These are phyloP conservation scores for Protonemura montana DNA, from an alignment of 2,888 invertebrate genomes.

Conservation along the genomic window DNA sequence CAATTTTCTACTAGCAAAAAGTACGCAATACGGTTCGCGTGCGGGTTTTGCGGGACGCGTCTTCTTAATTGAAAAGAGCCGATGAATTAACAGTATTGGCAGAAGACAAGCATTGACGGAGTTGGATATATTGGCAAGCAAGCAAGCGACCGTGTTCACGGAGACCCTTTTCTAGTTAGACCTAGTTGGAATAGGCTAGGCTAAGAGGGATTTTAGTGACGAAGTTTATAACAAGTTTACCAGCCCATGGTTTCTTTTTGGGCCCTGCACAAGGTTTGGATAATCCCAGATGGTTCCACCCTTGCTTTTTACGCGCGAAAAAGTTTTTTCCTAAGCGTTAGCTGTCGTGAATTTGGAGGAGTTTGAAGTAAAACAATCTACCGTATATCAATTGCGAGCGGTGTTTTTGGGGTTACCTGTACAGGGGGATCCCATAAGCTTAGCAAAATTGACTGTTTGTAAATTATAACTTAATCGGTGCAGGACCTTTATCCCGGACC, in stretches of 20 bases:
- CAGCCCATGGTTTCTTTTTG: not conserved
- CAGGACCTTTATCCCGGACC: too few relatives aligned
- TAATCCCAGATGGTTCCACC: constrained; percentile 38
- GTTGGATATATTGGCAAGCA: not conserved
- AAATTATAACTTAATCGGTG: too few relatives aligned
- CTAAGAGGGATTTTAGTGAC: constrained; percentile 25
- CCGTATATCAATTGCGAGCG: not conserved
- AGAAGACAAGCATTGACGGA: not conserved
- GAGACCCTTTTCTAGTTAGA: not conserved
- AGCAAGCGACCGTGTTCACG: not conserved
- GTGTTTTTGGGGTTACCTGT: not conserved
- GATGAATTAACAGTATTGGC: not conserved
- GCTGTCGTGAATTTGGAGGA: constrained; percentile 36
- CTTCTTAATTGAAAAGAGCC: not conserved
- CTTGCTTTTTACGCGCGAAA: constrained; percentile 33
- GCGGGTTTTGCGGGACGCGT: not conserved
- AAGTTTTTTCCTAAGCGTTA: constrained; percentile 26
- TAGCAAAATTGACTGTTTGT: too few relatives aligned
- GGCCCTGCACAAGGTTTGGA: constrained; percentile 20
- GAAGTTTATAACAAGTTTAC: constrained; percentile 36
- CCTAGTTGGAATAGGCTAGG: not conserved
- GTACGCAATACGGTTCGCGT: not conserved
- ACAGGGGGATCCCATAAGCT: too few relatives aligned
- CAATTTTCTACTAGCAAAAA: not conserved
- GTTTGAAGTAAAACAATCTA: constrained; percentile 27